Evolutionary conservation across 2,113 vertebrate genomes (phyloP), one percentile per base, ranked within the genome.

Genomic region (Stigmatopora argus): DNA sequence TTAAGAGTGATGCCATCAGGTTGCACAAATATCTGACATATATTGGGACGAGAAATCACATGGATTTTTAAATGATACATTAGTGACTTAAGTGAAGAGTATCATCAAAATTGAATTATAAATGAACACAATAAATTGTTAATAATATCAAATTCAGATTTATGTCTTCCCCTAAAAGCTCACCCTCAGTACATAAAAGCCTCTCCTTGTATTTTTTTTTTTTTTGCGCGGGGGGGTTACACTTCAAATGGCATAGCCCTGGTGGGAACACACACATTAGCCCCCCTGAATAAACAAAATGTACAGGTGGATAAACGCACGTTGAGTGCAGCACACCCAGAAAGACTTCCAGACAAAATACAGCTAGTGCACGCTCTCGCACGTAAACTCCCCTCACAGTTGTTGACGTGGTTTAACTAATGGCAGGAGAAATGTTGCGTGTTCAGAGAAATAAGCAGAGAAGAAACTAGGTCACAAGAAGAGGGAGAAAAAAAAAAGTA

Each of bases 371-470:
- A 45, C 44, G 44, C 49, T 31, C 67, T 21, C 44, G 38, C 72
- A 53, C 56, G 62, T 60, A 35, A 71, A 72, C 71, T 69, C 45
- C 69, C 10, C 26, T 61, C 75, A 56, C 64, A 71, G 72, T 79
- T 65, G 46, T 64, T 48, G 76, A 45, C 82, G 81, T 73, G 72
- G 79, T 83, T 87, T 86, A 78, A 83, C 85, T 87, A 88, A 87
- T 84, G 83, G 78, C 81, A 78, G 81, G 65, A 78, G 88, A 87
- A 89, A 88, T 77, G 81, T 87, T 85, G 83, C 77, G 66, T 87
- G 83, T 83, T 83, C 72, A 67, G 82, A 84, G 81, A 72, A 87
- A 85, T 77, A 77, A 87, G 82, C 77, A 79, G 77, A 62, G 19
- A 65, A 64, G 71, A 86, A 89, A 85, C 61, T 87, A 73, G 86